These are phyloP conservation scores for Ommatoiulus sabulosus DNA, from an alignment of 2,888 invertebrate species.

Conservation along the genomic window DNA sequence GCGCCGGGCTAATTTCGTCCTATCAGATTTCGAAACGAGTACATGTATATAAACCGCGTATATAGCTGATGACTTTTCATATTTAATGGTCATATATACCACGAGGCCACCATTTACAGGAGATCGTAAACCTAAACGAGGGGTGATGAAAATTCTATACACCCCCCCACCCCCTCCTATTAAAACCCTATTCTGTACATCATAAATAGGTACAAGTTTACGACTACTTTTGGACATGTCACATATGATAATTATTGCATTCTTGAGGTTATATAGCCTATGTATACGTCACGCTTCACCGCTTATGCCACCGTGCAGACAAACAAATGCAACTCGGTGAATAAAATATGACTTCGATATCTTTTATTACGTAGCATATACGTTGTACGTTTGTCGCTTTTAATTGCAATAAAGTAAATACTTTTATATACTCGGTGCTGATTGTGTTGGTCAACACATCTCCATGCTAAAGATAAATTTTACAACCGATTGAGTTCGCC, in stretches of 20 bases:
- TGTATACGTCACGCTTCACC: neutral
- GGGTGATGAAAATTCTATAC: constrained; percentile 4
- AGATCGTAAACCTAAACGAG: neutral
- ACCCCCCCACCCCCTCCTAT: neutral
- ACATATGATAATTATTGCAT: constrained; percentile 15
- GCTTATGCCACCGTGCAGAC: neutral
- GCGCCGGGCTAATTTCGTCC: neutral
- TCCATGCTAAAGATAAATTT: too few species aligned
- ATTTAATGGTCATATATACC: neutral
- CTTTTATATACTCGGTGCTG: too few species aligned
- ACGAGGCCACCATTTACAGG: neutral
- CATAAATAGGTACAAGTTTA: constrained; percentile 7
- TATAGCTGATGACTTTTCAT: neutral
- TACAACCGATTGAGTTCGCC: too few species aligned
- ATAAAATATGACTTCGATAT: neutral
- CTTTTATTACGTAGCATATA: neutral
- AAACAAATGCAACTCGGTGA: neutral
- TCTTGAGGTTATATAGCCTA: neutral
- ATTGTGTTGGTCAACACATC: neutral
- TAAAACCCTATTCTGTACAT: neutral
- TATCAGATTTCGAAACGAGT: neutral
- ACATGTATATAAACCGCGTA: neutral
- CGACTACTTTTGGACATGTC: neutral
- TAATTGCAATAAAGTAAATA: neutral
- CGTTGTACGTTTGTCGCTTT: neutral